Evolutionary conservation across 2,797 vertebrate species (phyloP).

Genomic region (Saxicola maurus): DNA sequence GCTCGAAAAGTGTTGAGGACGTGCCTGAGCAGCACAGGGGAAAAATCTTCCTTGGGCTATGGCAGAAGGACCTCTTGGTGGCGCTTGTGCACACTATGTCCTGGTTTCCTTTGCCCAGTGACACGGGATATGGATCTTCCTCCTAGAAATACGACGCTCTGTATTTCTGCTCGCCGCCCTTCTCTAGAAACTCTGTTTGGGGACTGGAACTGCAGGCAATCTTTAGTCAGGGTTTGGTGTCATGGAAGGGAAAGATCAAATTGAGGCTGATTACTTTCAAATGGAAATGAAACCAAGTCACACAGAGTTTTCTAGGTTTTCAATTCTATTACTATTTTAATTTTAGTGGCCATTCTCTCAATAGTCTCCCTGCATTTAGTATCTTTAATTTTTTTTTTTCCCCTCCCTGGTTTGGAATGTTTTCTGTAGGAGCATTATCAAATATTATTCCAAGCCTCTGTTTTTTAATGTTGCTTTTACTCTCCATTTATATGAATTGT

Average conservation of each 20-base stretch:
- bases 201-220: neutral
- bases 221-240: neutral
- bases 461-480: neutral
- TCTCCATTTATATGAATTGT: neutral
- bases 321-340: neutral
- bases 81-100: neutral
- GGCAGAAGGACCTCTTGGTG: constrained; percentile 7
- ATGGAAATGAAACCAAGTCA: neutral
- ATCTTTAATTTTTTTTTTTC: neutral
- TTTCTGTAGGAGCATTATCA: neutral
- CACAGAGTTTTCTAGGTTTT: neutral
- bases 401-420: neutral
- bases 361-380: neutral
- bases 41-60: neutral
- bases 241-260: neutral
- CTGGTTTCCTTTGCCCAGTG: neutral
- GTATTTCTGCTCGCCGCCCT: neutral
- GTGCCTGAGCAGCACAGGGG: rapidly evolving
- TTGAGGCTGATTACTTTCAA: neutral
- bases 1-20: neutral
- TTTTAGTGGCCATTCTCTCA: neutral
- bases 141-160: rapidly evolving
- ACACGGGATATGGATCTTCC: neutral
- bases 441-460: neutral
- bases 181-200: neutral